These are phyloP conservation scores for Canis aureus DNA, from an alignment of 2,113 vertebrate species.

Conservation along the genomic window DNA sequence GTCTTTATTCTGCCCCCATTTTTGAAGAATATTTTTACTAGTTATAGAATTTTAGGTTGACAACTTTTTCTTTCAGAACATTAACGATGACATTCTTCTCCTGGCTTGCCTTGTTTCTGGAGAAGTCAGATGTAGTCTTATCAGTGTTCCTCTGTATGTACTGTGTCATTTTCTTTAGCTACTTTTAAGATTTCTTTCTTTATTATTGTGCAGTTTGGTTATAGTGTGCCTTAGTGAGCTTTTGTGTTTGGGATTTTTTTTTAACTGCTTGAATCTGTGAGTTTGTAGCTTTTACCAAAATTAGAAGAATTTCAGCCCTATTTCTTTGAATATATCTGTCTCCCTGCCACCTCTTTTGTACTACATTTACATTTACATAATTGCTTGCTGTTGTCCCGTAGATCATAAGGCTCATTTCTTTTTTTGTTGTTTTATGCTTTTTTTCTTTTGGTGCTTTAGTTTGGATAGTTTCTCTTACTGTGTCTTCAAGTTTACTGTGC, in stretches of 20 bases:
- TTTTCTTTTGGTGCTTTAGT: neutral
- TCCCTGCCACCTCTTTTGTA: neutral
- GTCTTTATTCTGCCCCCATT: neutral
- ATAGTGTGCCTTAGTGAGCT: neutral
- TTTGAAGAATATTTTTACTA: neutral
- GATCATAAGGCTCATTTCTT: neutral
- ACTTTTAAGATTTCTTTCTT: neutral
- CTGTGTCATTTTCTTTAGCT: neutral
- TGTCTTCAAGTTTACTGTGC: neutral
- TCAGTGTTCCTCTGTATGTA: neutral
- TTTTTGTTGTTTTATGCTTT: neutral
- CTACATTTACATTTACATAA: neutral
- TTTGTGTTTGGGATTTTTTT: neutral
- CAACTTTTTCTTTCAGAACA: neutral
- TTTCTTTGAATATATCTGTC: neutral
- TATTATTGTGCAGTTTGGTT: neutral
- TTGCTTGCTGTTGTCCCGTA: neutral
- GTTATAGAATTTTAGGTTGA: neutral
- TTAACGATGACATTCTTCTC: neutral
- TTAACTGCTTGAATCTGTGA: neutral
- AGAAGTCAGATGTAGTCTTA: neutral
- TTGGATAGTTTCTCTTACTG: neutral
- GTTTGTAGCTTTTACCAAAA: neutral
- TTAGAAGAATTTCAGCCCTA: neutral
- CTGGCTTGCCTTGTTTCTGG: neutral